Conservation (phyloP, 1,140 invertebrate species). For the Bombus haemorrhoidalis region DNA sequence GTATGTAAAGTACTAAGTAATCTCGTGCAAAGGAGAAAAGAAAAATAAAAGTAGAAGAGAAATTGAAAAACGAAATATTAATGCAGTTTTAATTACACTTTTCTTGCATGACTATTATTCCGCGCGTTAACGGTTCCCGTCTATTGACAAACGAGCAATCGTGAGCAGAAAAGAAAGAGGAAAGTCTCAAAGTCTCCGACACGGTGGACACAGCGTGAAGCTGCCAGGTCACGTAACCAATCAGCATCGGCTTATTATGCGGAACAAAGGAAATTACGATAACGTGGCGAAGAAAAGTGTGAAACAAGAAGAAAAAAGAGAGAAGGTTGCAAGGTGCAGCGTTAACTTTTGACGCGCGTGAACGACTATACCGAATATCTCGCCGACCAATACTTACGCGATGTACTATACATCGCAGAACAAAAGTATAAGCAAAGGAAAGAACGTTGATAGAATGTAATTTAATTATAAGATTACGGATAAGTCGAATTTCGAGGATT, state of each 20-base stretch:
- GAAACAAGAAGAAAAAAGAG: constrained; percentile 5
- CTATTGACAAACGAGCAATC: constrained; percentile 1
- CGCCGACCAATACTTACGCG: constrained; percentile 10
- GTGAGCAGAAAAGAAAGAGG: constrained; percentile 21
- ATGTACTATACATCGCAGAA: background rate
- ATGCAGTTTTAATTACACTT: constrained; percentile 9
- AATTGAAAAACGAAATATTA: background rate
- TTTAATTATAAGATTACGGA: background rate
- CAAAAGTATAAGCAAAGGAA: background rate
- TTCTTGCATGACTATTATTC: background rate
- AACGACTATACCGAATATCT: background rate
- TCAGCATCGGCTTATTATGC: constrained; percentile 66
- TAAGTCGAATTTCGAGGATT: background rate
- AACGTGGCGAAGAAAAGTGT: constrained; percentile 25
- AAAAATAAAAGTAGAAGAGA: no score
- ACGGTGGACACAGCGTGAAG: constrained; percentile 39
- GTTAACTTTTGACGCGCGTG: constrained; percentile 14
- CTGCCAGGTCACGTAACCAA: constrained; percentile 67
- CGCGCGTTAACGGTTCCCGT: background rate
- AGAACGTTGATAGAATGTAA: no score
- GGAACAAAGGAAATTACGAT: constrained; percentile 63
- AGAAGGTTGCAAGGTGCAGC: constrained; percentile 11
- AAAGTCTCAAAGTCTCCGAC: background rate
- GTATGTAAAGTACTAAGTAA: background rate
- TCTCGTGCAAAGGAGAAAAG: background rate